Conservation (phyloP, 2,888 invertebrate species). For the Pegoplata infirma region DNA sequence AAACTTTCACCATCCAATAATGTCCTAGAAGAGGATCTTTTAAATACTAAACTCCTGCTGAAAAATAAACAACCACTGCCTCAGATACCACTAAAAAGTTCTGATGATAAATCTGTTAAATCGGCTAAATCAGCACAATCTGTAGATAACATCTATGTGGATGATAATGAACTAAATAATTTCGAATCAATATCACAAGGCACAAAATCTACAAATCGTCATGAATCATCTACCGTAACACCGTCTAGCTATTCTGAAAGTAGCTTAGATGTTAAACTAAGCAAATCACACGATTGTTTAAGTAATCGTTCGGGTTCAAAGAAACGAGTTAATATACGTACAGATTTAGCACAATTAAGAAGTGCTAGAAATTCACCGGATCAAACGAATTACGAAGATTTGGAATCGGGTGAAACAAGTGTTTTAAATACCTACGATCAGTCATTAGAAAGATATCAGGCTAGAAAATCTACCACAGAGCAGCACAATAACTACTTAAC, state of each 20-base stretch:
- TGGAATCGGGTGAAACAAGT: slow-evolving; percentile 77
- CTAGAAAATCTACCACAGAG: slow-evolving; percentile 80
- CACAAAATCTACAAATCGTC: slow-evolving; percentile 72
- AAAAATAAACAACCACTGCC: slow-evolving; percentile 79
- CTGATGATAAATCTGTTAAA: slow-evolving; percentile 58
- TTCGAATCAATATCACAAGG: slow-evolving; percentile 75
- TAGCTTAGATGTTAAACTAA: slow-evolving; percentile 76
- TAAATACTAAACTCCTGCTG: slow-evolving; percentile 76
- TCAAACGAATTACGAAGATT: slow-evolving; percentile 75
- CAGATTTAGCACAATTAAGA: slow-evolving; percentile 78
- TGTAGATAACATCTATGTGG: slow-evolving; percentile 79
- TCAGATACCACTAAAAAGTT: slow-evolving; percentile 71
- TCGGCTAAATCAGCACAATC: slow-evolving; percentile 69
- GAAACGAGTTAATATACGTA: slow-evolving; percentile 83
- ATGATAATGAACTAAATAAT: slow-evolving; percentile 76
- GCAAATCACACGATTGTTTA: slow-evolving; percentile 78
- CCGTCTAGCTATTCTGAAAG: slow-evolving; percentile 77
- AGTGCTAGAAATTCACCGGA: slow-evolving; percentile 74
- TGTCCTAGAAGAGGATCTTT: slow-evolving; percentile 75
- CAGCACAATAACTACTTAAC: slow-evolving; percentile 81
- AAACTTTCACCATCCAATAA: slow-evolving; percentile 76
- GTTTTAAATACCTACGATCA: slow-evolving; percentile 75
- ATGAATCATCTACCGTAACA: slow-evolving; percentile 77
- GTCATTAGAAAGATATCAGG: slow-evolving; percentile 80
- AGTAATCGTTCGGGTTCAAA: slow-evolving; percentile 79